A percentile compares a stretch with the other conserved stretches of the same genome.
Evolutionary conservation across 2,797 vertebrate species (phyloP).

Genomic region (Mus caroli): DNA sequence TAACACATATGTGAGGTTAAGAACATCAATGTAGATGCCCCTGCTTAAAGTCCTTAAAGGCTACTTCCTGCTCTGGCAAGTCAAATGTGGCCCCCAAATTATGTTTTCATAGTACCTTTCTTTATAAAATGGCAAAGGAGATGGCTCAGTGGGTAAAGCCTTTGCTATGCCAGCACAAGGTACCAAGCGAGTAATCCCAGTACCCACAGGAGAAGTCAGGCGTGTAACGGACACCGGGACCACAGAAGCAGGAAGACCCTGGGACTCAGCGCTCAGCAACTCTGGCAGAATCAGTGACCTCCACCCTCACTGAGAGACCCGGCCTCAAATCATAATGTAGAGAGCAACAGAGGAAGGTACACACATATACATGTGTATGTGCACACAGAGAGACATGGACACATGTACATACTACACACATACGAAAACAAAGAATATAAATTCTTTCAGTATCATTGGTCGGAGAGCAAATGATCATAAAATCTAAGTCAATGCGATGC

Average conservation of each 20-base stretch:
- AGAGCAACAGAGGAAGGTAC: neutral
- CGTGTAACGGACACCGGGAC: neutral
- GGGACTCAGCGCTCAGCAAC: neutral
- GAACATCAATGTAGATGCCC: neutral
- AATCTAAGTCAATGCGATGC: constrained; percentile 14
- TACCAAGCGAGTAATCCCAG: neutral
- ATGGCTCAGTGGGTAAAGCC: neutral
- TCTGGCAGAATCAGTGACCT: neutral
- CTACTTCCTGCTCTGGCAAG: neutral
- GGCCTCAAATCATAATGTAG: neutral
- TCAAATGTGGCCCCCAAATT: constrained; percentile 24
- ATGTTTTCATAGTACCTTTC: constrained; percentile 10
- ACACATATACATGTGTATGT: neutral
- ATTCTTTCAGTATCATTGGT: constrained; percentile 33
- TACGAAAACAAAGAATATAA: neutral
- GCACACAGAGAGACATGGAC: neutral
- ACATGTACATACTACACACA: neutral
- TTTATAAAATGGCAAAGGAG: neutral
- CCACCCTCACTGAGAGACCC: neutral
- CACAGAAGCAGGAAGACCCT: neutral
- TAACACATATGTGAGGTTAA: neutral
- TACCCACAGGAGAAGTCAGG: neutral
- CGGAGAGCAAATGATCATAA: constrained; percentile 51
- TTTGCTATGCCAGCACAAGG: neutral
- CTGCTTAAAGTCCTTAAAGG: neutral